phyloP scores from a whole-genome alignment of 2,113 vertebrate genomes.

The Uropsilus gracilis region DNA sequence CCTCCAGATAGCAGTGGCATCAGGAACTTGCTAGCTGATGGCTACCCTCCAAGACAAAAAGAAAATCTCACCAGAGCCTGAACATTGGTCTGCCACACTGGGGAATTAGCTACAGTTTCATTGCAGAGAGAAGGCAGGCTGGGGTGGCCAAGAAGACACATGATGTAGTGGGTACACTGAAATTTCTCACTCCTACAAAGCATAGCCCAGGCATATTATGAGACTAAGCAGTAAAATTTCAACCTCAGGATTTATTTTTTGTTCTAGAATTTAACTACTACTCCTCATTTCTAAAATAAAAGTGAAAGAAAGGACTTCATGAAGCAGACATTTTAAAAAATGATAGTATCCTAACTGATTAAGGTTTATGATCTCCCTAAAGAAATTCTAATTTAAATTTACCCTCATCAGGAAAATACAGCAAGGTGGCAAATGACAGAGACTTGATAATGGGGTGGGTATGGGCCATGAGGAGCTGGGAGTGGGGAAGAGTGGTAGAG shows the following conservation, averaged over 20 bases:
- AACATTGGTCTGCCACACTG: too few relatives aligned
- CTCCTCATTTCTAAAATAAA: slow-evolving; percentile 46
- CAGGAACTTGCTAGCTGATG: not conserved
- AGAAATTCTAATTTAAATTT: slow-evolving; percentile 29
- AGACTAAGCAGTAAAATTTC: not conserved
- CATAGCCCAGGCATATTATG: not conserved
- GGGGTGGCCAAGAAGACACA: not conserved
- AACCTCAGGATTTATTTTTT: not conserved
- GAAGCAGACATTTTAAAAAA: not conserved
- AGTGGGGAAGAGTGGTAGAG: not conserved
- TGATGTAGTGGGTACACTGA: accelerated
- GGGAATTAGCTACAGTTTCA: not conserved
- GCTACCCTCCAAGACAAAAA: not conserved
- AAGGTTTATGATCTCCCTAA: not conserved
- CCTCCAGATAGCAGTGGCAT: not conserved
- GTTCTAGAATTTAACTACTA: not conserved
- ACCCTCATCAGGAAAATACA: not conserved
- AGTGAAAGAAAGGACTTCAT: not conserved
- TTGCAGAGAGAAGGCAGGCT: not conserved
- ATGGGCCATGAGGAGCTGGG: not conserved
- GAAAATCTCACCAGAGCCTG: not conserved
- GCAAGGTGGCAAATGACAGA: not conserved
- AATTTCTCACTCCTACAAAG: not conserved
- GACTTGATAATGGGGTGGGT: not conserved
- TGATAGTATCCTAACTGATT: not conserved